phyloP scores from a whole-genome alignment of 2,888 invertebrate species.

The Nycteola revayana region DNA sequence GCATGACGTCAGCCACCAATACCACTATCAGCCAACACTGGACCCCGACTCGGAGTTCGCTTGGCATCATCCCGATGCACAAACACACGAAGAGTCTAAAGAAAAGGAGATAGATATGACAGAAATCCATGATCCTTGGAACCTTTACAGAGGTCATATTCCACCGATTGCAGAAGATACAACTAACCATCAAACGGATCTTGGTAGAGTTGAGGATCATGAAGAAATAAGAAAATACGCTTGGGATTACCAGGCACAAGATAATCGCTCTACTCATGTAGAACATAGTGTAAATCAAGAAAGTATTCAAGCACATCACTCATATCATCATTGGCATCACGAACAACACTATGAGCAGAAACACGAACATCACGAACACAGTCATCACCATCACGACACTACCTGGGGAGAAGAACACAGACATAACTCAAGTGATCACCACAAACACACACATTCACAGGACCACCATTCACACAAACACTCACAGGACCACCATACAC shows the following conservation, averaged over 20 bases:
- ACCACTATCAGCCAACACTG: constrained; percentile 56
- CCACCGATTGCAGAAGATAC: constrained; percentile 48
- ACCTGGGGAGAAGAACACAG: constrained; percentile 25
- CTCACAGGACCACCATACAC: constrained; percentile 5
- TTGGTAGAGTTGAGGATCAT: constrained; percentile 38
- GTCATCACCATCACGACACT: constrained; percentile 2
- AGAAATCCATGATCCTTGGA: constrained; percentile 87
- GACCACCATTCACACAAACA: no score
- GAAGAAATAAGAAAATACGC: constrained; percentile 59
- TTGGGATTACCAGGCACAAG: constrained; percentile 52
- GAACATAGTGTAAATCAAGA: constrained; percentile 26
- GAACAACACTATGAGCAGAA: constrained; percentile 18
- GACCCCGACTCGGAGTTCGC: constrained; percentile 72
- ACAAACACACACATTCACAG: constrained; percentile 17
- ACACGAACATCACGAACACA: constrained; percentile 15
- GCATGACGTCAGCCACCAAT: constrained; percentile 49
- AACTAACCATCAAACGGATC: constrained; percentile 22
- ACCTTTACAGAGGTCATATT: constrained; percentile 83
- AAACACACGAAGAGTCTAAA: constrained; percentile 41
- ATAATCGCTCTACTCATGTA: constrained; percentile 15
- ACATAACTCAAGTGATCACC: constrained; percentile 20
- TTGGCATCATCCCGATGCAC: constrained; percentile 68
- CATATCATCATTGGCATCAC: constrained; percentile 25
- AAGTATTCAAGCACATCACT: constrained; percentile 14
- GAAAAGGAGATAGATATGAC: constrained; percentile 46